Evolutionary conservation across 2,797 vertebrate species (phyloP).

Genomic region (Sarcoramphus papa): DNA sequence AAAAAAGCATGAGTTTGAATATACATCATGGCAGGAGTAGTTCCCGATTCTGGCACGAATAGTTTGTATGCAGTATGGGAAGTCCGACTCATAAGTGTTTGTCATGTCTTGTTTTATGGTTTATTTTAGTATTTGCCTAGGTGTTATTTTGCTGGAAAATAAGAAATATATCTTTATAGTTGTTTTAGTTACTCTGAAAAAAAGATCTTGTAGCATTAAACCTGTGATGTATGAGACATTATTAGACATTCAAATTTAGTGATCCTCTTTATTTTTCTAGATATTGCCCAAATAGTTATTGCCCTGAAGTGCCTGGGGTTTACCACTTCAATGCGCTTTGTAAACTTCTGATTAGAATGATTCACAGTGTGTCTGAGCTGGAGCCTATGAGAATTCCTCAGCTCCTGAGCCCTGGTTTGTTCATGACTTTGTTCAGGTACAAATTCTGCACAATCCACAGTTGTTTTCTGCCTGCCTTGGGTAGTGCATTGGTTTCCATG

Average conservation of each 20-base stretch:
- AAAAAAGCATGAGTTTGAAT: not conserved
- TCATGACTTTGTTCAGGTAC: not conserved
- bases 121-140: not conserved
- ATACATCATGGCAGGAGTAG: not conserved
- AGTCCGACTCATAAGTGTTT: not conserved
- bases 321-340: not conserved
- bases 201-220: not conserved
- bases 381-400: not conserved
- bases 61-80: not conserved
- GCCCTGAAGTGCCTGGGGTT: not conserved
- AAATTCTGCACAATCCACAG: not conserved
- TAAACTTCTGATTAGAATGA: not conserved
- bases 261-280: not conserved
- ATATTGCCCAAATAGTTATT: not conserved
- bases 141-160: not conserved
- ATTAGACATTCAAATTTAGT: not conserved
- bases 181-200: not conserved
- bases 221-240: not conserved
- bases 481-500: not conserved
- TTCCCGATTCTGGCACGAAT: not conserved
- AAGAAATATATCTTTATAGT: not conserved
- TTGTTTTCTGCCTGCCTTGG: not conserved
- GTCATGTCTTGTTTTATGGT: not conserved
- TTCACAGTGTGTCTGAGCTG: not conserved
- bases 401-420: not conserved